Percentiles rank a stretch among this genome's conserved stretches.
These are phyloP conservation scores for Hypothenemus hampei DNA, from an alignment of 1,140 invertebrate species.

Conservation along the genomic window DNA sequence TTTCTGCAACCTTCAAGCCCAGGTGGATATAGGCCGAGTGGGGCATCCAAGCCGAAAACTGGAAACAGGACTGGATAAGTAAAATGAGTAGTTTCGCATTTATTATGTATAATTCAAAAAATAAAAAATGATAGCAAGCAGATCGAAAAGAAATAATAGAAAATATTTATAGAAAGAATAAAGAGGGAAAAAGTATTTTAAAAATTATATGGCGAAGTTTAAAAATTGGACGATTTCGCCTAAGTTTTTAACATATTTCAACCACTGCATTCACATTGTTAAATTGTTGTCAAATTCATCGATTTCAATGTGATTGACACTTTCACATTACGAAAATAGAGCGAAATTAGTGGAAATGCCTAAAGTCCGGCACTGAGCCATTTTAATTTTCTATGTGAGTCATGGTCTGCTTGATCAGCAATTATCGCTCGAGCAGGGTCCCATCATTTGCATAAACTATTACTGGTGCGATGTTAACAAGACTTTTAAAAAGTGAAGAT, in stretches of 20 bases:
- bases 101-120: not conserved
- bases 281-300: not conserved
- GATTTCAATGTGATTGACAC: not conserved
- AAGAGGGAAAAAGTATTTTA: not conserved
- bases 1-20: constrained; percentile 66
- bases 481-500: constrained; percentile 13
- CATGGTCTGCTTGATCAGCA: constrained; percentile 1
- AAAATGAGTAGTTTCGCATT: too few species aligned
- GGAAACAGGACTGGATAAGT: constrained; percentile 40
- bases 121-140: not conserved
- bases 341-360: not conserved
- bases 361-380: not conserved
- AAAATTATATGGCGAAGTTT: too few species aligned
- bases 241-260: too few species aligned
- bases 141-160: not conserved
- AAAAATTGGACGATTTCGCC: too few species aligned
- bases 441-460: constrained; percentile 19
- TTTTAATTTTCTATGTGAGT: constrained; percentile 5
- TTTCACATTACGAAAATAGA: too few species aligned
- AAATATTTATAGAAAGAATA: not conserved
- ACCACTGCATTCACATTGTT: not conserved
- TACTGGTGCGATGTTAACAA: constrained; percentile 19
- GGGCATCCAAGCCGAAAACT: constrained; percentile 71
- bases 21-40: constrained; percentile 64
- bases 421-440: constrained; percentile 7